A percentile compares a stretch with the other conserved stretches of the same genome.
Conservation (phyloP, 2,113 vertebrate genomes). For the Platysternon megacephalum region DNA sequence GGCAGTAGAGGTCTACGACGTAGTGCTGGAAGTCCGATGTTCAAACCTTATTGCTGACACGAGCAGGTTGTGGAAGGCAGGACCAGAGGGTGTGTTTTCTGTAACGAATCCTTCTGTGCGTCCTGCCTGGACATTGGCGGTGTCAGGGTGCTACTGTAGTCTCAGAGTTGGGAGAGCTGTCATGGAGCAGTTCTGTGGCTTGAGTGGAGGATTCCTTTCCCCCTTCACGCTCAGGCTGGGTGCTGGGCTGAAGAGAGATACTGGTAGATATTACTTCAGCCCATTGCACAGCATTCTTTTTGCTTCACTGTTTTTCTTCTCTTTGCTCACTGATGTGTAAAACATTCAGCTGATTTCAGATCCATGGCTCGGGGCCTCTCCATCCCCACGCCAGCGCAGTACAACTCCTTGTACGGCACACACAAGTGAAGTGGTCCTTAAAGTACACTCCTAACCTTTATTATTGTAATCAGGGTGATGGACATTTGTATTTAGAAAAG, state of each 20-base stretch:
- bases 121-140: not conserved
- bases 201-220: not conserved
- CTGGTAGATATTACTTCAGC: not conserved
- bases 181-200: not conserved
- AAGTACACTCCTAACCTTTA: not conserved
- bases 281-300: not conserved
- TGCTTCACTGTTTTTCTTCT: not conserved
- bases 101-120: not conserved
- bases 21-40: not conserved
- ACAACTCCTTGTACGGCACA: not conserved
- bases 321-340: not conserved
- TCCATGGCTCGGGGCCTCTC: not conserved
- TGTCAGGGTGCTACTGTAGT: not conserved
- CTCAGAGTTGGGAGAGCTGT: not conserved
- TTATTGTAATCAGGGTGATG: not conserved
- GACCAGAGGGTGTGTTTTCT: not conserved
- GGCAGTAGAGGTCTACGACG: not conserved
- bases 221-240: not conserved
- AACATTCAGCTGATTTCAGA: not conserved
- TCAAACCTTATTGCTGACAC: not conserved
- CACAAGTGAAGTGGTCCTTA: not conserved
- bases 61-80: not conserved
- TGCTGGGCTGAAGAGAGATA: not conserved
- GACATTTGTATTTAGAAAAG: not conserved
- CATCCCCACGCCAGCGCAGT: not conserved